Evolutionary conservation across 2,113 vertebrate species (phyloP).

Genomic region (Gallinago jamesoni): DNA sequence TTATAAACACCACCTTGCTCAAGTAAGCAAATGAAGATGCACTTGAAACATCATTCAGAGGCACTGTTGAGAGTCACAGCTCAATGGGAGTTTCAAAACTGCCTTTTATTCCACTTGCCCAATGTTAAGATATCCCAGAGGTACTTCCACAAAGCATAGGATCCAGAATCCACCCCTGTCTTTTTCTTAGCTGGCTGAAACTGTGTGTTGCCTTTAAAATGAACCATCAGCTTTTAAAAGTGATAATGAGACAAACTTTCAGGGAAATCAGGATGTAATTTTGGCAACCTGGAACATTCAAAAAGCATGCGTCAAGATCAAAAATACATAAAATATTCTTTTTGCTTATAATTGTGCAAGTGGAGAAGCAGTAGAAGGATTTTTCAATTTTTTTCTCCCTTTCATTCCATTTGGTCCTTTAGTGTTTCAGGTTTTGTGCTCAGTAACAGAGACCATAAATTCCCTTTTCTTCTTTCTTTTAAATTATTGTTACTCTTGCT

Average conservation of each 20-base stretch:
- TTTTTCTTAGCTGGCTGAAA: background rate
- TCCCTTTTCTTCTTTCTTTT: background rate
- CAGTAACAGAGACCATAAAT: background rate
- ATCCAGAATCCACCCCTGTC: background rate
- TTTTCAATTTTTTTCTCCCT: background rate
- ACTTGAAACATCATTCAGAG: background rate
- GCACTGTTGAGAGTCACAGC: background rate
- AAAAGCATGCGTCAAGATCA: background rate
- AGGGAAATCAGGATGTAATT: background rate
- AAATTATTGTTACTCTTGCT: background rate
- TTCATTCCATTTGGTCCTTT: background rate
- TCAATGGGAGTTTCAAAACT: background rate
- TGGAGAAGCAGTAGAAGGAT: background rate
- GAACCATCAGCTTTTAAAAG: background rate
- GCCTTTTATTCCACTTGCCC: background rate
- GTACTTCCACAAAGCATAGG: background rate
- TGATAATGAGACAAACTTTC: background rate
- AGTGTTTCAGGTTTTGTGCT: background rate
- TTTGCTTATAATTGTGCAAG: background rate
- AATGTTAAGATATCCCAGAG: background rate
- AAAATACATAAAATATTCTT: background rate
- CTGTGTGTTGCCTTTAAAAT: background rate
- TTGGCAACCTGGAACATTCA: background rate
- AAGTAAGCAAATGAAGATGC: background rate
- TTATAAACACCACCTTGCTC: background rate